These are phyloP conservation scores for Oryzias sinensis DNA, from an alignment of 2,797 vertebrate genomes.

Conservation along the genomic window DNA sequence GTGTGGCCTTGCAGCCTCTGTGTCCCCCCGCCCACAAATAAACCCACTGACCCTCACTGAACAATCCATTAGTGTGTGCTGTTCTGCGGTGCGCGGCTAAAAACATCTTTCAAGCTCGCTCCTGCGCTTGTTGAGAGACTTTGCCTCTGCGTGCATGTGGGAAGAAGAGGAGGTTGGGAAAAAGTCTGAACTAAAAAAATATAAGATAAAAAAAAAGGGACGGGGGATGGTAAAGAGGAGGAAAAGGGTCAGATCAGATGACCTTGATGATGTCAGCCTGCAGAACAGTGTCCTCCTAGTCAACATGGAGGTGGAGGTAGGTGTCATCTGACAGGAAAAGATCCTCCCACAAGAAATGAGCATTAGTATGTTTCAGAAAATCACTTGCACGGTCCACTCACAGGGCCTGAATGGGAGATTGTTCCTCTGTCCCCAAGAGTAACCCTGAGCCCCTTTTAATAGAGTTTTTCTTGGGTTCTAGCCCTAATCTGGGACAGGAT, in stretches of 20 bases:
- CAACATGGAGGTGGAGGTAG: slow-evolving; percentile 19
- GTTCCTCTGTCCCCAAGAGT: too few relatives aligned
- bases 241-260: slow-evolving; percentile 56
- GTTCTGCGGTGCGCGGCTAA: slow-evolving; percentile 1
- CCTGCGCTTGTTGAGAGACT: slow-evolving; percentile 30
- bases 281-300: slow-evolving; percentile 35
- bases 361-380: slow-evolving; percentile 32
- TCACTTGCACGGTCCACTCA: neutral
- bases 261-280: slow-evolving; percentile 72
- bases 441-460: too few relatives aligned
- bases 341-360: slow-evolving; percentile 33
- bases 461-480: too few relatives aligned
- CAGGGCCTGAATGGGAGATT: too few relatives aligned
- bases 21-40: slow-evolving; percentile 59
- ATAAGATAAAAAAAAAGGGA: neutral
- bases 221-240: slow-evolving; percentile 9
- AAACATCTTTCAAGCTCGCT: slow-evolving; percentile 30
- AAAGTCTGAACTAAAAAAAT: neutral
- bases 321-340: slow-evolving; percentile 56
- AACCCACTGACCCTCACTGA: slow-evolving; percentile 61
- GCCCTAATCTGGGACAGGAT: too few relatives aligned
- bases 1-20: slow-evolving; percentile 35
- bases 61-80: slow-evolving; percentile 62
- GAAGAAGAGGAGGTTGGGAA: neutral
- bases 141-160: neutral